Conservation (phyloP, 2,888 invertebrate species). For the Oegoconia quadripuncta region DNA sequence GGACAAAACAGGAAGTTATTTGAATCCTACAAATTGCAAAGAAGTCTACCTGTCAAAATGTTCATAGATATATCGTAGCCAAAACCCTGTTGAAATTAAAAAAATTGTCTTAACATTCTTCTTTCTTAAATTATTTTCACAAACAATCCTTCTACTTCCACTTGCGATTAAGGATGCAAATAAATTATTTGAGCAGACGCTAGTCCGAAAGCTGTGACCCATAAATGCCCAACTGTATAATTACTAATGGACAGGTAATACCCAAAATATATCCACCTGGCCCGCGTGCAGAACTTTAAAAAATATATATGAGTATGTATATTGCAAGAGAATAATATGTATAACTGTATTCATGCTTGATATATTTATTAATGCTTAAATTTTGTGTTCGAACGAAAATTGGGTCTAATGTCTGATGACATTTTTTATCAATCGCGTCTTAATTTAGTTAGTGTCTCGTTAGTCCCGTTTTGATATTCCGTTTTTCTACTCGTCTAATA, state of each 20-base stretch:
- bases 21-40: slow-evolving; percentile 36
- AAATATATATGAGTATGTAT: too few relatives aligned
- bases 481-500: slow-evolving; percentile 1
- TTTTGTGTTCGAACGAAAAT: slow-evolving; percentile 17
- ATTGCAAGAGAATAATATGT: slow-evolving; percentile 50
- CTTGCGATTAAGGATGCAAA: not conserved
- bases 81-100: too few relatives aligned
- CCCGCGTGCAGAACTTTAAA: too few relatives aligned
- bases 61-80: too few relatives aligned
- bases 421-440: slow-evolving; percentile 2
- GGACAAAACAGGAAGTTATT: slow-evolving; percentile 31
- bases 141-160: too few relatives aligned
- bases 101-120: too few relatives aligned
- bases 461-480: slow-evolving; percentile 5
- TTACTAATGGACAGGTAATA: slow-evolving; percentile 56
- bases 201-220: slow-evolving; percentile 25
- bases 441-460: slow-evolving; percentile 4
- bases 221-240: slow-evolving; percentile 43
- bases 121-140: too few relatives aligned
- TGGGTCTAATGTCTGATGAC: slow-evolving; percentile 3
- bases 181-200: slow-evolving; percentile 10
- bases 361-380: slow-evolving; percentile 36
- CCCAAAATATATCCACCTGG: slow-evolving; percentile 47
- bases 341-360: slow-evolving; percentile 42
- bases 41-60: slow-evolving; percentile 14